Conservation (phyloP, 2,113 vertebrate genomes). For the Vicugna pacos region DNA sequence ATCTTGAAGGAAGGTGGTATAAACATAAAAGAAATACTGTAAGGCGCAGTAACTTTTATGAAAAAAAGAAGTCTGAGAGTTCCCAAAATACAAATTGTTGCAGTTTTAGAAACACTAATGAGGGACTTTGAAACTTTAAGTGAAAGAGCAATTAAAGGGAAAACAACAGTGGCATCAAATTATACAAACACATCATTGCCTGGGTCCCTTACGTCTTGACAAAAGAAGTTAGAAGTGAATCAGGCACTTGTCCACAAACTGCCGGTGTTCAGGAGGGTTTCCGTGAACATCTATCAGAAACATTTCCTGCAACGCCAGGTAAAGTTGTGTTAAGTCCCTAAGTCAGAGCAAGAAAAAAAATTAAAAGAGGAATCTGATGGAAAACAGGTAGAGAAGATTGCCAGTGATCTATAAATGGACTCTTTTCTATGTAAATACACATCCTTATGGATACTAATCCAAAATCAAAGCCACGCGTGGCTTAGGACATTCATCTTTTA, state of each 20-base stretch:
- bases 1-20: neutral
- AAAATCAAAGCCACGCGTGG: conserved; percentile 26
- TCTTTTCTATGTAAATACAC: neutral
- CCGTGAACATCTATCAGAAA: neutral
- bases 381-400: neutral
- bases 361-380: neutral
- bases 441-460: neutral
- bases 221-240: neutral
- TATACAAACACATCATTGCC: neutral
- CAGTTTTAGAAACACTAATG: neutral
- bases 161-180: neutral
- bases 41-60: neutral
- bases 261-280: conserved; percentile 1
- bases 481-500: conserved; percentile 52
- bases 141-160: conserved; percentile 38
- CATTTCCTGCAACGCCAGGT: neutral
- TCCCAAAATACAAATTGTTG: conserved; percentile 3
- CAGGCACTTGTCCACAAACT: neutral
- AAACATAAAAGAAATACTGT: neutral
- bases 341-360: neutral
- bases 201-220: neutral
- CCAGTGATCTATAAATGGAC: neutral
- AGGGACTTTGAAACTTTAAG: conserved; percentile 9
- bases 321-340: neutral
- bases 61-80: neutral